phyloP scores from a whole-genome alignment of 2,113 vertebrate species.

The Ptyas mucosa region DNA sequence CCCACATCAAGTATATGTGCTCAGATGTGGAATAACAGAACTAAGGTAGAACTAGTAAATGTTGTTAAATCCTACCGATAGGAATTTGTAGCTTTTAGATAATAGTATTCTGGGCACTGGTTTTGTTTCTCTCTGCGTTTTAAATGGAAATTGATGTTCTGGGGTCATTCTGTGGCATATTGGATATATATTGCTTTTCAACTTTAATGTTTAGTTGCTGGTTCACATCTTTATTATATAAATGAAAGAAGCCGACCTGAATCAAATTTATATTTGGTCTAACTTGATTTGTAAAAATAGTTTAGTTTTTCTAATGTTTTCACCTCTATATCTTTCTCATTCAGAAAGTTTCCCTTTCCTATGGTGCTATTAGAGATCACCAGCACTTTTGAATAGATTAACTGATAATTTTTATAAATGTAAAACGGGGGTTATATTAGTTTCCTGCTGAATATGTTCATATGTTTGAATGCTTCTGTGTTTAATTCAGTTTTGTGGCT shows the following conservation, averaged over 20 bases:
- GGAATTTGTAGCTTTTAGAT: background rate
- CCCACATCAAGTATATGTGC: background rate
- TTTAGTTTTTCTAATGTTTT: background rate
- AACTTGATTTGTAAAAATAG: background rate
- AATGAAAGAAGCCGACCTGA: background rate
- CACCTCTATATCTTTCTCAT: background rate
- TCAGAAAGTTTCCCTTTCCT: background rate
- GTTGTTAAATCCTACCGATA: background rate
- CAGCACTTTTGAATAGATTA: background rate
- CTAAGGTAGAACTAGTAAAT: background rate
- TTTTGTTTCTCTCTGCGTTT: background rate
- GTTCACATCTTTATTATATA: background rate
- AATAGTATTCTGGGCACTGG: background rate
- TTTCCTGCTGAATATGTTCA: background rate
- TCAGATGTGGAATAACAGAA: background rate
- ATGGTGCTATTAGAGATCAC: background rate
- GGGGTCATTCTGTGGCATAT: background rate
- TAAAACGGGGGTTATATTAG: background rate
- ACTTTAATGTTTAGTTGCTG: background rate
- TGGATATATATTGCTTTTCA: background rate
- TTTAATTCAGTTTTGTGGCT: background rate
- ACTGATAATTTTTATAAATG: background rate
- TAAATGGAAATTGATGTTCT: background rate
- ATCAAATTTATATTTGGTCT: background rate
- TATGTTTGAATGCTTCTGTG: background rate